Percentiles rank a stretch among this genome's conserved stretches.
Conservation (phyloP, 1,140 invertebrate genomes). For the Matsumurasca onukii region DNA sequence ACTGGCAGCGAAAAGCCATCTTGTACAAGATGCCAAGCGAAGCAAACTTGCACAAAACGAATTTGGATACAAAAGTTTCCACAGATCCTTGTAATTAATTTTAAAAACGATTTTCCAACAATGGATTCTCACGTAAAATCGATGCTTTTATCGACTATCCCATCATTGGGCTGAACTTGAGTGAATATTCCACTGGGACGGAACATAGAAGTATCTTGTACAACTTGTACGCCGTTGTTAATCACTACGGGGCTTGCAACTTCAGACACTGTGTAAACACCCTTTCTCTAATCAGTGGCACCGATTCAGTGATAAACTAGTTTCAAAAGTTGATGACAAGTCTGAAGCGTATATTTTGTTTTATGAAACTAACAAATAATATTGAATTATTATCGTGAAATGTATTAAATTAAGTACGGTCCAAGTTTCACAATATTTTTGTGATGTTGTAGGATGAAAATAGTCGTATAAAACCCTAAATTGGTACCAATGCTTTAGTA, state of each 20-base stretch:
- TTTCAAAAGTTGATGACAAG: too few relatives aligned
- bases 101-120: slow-evolving; percentile 89
- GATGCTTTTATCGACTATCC: slow-evolving; percentile 86
- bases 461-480: too few relatives aligned
- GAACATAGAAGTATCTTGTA: slow-evolving; percentile 61
- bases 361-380: too few relatives aligned
- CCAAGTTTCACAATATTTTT: too few relatives aligned
- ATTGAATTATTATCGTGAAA: too few relatives aligned
- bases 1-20: slow-evolving; percentile 94
- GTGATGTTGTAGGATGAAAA: too few relatives aligned
- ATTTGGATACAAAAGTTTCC: slow-evolving; percentile 89
- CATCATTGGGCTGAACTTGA: slow-evolving; percentile 77
- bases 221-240: slow-evolving; percentile 88
- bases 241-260: slow-evolving; percentile 90
- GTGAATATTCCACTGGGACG: slow-evolving; percentile 69
- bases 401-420: too few relatives aligned
- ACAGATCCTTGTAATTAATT: slow-evolving; percentile 67
- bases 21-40: slow-evolving; percentile 87
- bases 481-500: too few relatives aligned
- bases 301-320: slow-evolving; percentile 91
- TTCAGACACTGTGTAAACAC: slow-evolving; percentile 96
- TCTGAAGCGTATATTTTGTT: too few relatives aligned
- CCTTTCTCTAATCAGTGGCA: slow-evolving; percentile 97
- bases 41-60: slow-evolving; percentile 89
- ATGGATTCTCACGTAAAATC: slow-evolving; percentile 84